phyloP scores from a whole-genome alignment of 2,888 invertebrate genomes.

The Zeuzera pyrina region DNA sequence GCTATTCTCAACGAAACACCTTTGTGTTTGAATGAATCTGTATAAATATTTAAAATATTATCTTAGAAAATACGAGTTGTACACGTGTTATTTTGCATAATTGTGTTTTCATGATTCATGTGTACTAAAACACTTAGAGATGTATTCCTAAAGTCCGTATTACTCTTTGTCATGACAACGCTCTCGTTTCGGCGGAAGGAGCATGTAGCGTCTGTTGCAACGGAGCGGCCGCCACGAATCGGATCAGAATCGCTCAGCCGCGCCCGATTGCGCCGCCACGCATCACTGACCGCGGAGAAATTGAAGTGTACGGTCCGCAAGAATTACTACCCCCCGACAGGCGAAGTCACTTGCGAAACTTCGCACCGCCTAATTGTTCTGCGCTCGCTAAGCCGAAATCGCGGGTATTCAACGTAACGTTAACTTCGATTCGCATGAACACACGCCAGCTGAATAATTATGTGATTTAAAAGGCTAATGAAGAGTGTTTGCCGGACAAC shows the following conservation, averaged over 20 bases:
- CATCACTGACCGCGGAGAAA: slow-evolving; percentile 60
- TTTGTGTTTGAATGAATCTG: too few species aligned
- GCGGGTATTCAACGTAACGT: slow-evolving; percentile 37
- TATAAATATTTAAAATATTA: too few species aligned
- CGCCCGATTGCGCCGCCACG: slow-evolving; percentile 65
- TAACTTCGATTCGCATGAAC: slow-evolving; percentile 43
- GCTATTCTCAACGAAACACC: too few species aligned
- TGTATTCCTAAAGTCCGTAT: too few species aligned
- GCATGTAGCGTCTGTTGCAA: slow-evolving; percentile 50
- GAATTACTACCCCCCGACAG: slow-evolving; percentile 34
- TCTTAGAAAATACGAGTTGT: too few species aligned
- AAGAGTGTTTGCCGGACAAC: slow-evolving; percentile 22
- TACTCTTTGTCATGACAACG: background rate
- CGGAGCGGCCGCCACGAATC: slow-evolving; percentile 48
- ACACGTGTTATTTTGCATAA: too few species aligned
- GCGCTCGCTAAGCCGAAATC: slow-evolving; percentile 32
- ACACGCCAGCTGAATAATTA: slow-evolving; percentile 26
- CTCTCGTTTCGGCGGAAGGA: slow-evolving; percentile 33
- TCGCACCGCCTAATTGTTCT: slow-evolving; percentile 47
- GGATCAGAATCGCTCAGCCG: slow-evolving; percentile 62
- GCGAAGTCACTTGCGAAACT: slow-evolving; percentile 61
- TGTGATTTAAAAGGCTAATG: slow-evolving; percentile 35
- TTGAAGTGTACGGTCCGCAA: slow-evolving; percentile 57
- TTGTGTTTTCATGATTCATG: too few species aligned
- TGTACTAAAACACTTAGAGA: too few species aligned